Evolutionary conservation across 2,888 invertebrate species (phyloP), one percentile per base, ranked within the genome.

Genomic region (Physocephala rufipes): DNA sequence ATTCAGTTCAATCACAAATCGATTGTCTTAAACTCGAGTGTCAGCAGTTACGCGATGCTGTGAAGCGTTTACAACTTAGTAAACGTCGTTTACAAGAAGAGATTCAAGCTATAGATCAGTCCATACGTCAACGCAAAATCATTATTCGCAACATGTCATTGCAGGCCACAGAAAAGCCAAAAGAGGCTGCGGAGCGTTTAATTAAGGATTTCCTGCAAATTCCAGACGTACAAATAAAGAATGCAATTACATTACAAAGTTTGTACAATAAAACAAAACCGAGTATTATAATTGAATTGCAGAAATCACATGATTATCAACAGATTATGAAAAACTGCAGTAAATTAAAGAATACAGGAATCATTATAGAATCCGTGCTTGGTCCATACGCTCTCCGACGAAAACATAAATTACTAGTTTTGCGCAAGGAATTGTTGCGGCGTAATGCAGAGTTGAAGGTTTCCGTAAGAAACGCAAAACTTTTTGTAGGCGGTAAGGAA

Each of bases 281-380:
- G 30, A 75, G n/a, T 9, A 12, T 78, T 24, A 58, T 74, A 4
- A 45, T 77, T 1, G 77, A 77, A 51, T 55, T 78, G 64, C 55
- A 59, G 47, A 75, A 59, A 36, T 63, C 65, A 1, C 47, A 58
- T 5, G 74, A 76, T 71, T 71, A 73, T n/a, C 74, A 72, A 45
- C 26, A 24, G 12, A 74, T 78, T 45, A 74, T 77, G 28, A 71
- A 71, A 2, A 73, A 76, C 58, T 73, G 71, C 12, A 49, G 58
- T 21, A 75, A 76, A 61, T 55, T 78, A 16, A 76, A 74, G 73
- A 74, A 76, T 47, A 76, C 76, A 1, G 77, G 77, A 2, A 76
- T 77, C 47, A 74, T 67, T 59, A 71, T 78, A n/a, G 77, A 77
- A 26, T 21, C 66, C 1, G 74, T 74, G 65, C 73, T 76, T 58